Base-by-base conservation (phyloP, 2,797 vertebrate species). In the Paratrypauchen microcephalus region DNA sequence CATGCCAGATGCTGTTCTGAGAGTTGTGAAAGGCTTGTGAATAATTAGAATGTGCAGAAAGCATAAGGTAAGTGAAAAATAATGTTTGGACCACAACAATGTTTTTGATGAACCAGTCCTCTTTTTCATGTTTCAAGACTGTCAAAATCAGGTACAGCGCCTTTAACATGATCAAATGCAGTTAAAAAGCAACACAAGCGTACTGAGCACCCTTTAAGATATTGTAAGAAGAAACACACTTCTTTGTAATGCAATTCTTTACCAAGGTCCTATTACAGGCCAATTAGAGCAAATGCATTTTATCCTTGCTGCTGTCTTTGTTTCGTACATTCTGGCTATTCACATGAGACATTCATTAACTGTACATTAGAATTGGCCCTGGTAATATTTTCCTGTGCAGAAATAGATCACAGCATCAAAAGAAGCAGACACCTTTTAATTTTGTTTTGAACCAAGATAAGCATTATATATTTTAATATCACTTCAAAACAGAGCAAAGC, bases 401-500 rank as follows among this genome's bases (percentile, higher is more conserved):
- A 50, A 65, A 6, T 11, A 28, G 62, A 28, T 48, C 24, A 28
- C 16, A 48, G 24, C 45, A 28, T 65, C 61, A 8, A 45, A 45
- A 39, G 39, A 61, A 61, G 1, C 41, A 32, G 32, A 24, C 15
- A 45, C 39, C 19, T 48, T 18, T 23, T 62, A 36, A 45, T 45
- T 13, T 41, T 23, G 36, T 62, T 45, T 62, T 45, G 19, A 41
- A 59, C 18, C 19, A 1, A 15, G 30, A 45, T 21, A 18, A 63
- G 23, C 62, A 2, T 48, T 64, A 48, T 64, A 45, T 47, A 45
- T 64, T 60, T 36, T 47, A 47, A 63, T 16, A 41, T 45, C 21
- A 8, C 4, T 63, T 62, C 60, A 41, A 62, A 62, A 62, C n/a
- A 45, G 36, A 41, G 58, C 60, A 65, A 45, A 45, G 41, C 41